Conservation (phyloP, 2,113 vertebrate species). For the Podilymbus podiceps region DNA sequence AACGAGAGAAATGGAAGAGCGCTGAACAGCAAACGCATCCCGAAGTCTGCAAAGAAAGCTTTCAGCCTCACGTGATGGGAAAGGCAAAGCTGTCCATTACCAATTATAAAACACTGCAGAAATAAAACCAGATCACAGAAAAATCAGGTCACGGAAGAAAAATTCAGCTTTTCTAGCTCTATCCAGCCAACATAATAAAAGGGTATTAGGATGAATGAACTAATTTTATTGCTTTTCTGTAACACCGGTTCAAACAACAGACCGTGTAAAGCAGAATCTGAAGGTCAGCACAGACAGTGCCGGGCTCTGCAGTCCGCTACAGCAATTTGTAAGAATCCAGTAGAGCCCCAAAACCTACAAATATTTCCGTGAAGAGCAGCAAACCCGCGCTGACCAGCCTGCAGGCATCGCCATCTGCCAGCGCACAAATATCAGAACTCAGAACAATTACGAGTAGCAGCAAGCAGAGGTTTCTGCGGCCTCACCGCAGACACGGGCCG, state of each 20-base stretch:
- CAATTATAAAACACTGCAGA: background rate
- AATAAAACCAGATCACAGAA: background rate
- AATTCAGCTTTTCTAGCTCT: background rate
- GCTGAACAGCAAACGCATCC: background rate
- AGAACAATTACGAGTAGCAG: background rate
- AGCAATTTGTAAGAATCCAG: background rate
- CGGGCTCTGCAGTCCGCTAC: background rate
- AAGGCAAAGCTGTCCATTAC: background rate
- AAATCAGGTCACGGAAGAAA: background rate
- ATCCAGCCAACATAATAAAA: background rate
- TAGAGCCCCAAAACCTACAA: background rate
- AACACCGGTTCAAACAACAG: background rate
- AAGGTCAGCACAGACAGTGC: background rate
- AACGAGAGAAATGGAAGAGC: accelerated
- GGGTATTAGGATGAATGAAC: background rate
- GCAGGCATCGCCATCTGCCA: accelerated
- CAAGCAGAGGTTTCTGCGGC: background rate
- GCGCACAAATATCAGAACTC: background rate
- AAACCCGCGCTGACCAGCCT: accelerated
- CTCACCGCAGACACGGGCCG: background rate
- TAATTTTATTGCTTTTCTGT: background rate
- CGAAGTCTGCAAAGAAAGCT: background rate
- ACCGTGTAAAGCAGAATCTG: accelerated
- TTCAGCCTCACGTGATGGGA: background rate
- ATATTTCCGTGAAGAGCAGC: background rate